phyloP scores from a whole-genome alignment of 2,113 vertebrate genomes.

The Martes martes region DNA sequence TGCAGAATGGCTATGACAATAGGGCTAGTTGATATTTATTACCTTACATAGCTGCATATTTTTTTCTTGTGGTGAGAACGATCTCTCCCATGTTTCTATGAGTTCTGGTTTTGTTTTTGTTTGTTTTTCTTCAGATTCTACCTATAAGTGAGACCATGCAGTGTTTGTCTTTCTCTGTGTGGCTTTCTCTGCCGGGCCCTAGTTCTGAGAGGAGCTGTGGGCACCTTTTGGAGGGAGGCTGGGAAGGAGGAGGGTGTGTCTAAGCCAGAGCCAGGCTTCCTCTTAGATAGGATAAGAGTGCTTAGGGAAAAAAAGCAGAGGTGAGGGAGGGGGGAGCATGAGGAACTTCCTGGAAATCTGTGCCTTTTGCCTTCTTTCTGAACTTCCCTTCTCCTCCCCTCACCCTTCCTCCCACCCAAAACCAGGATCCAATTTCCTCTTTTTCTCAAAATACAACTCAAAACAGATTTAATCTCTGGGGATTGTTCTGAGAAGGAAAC shows the following conservation, averaged over 20 bases:
- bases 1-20: not conserved
- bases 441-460: constrained; percentile 27
- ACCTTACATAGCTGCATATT: not conserved
- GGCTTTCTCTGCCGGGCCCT: not conserved
- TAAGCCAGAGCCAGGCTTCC: not conserved
- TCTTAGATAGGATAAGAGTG: not conserved
- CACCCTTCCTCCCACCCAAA: not conserved
- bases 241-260: not conserved
- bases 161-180: not conserved
- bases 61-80: not conserved
- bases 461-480: constrained; percentile 23
- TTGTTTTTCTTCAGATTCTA: not conserved
- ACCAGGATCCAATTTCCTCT: constrained; percentile 38
- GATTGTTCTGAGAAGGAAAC: not conserved
- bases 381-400: constrained; percentile 38
- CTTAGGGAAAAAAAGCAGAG: not conserved
- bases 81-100: not conserved
- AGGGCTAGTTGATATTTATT: not conserved
- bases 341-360: constrained; percentile 57
- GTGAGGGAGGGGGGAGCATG: not conserved
- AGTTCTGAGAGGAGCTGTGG: not conserved
- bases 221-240: not conserved
- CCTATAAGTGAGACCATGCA: not conserved
- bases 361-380: constrained; percentile 36
- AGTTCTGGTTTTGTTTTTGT: not conserved